Evolutionary conservation across 2,113 vertebrate genomes (phyloP), one percentile per base, ranked within the genome.

Genomic region (Odontesthes bonariensis): DNA sequence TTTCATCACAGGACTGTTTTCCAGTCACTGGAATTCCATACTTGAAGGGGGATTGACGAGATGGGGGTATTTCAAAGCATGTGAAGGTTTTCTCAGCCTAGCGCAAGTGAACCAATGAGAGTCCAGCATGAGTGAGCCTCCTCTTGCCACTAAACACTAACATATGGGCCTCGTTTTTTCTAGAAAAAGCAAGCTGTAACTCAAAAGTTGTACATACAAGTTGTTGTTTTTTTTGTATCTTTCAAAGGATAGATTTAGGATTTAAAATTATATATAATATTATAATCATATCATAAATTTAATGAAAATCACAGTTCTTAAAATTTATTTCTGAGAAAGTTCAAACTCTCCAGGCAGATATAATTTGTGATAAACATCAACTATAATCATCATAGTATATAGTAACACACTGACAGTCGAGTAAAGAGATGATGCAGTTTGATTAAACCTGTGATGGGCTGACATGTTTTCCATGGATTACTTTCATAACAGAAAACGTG

Each of bases 141-240:
- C 93, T 92, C 92, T 91, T 70, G 2, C 47, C 33, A 44, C 91
- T 92, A 91, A 92, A 81, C 66, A 55, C 54, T 81, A 90, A 88
- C 92, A 93, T 63, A 77, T 93, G 92, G 75, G 20, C 20, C 61
- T 63, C 49, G 38, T 47, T 60, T 64, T 38, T 70, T 66, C 42
- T 55, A 14, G 20, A 64, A 75, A 79, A 60, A 65, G 23, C 10
- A 51, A n/a, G 46, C 53, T 73, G 75, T 35, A 67, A 83, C 52
- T 56, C 53, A 60, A 75, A 82, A 61, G 69, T 47, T 52, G 2
- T 32, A 20, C 55, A 53, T 8, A 73, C 60, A 60, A 60, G 44
- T 27, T 27, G 3, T 53, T 53, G 38, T 32, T 9, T 47, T 3
- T 19, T 19, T 55, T 38, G 35, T 10, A 38, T 3, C 3, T 1